Evolutionary conservation across 2,888 invertebrate genomes (phyloP).

Genomic region (Pristionchus mayeri): DNA sequence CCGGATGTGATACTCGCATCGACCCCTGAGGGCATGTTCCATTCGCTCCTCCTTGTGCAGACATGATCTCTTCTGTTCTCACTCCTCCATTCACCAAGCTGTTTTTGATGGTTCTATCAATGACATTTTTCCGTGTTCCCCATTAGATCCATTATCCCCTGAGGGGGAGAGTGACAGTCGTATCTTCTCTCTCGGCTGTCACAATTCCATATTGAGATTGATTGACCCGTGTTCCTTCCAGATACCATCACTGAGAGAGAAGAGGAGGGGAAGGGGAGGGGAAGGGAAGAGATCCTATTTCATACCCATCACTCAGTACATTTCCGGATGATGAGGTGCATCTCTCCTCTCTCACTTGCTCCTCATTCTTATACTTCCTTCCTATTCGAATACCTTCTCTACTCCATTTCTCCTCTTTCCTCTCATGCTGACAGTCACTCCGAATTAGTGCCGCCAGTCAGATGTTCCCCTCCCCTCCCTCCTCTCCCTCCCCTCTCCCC

Average conservation of each 20-base stretch:
- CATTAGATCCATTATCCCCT: constrained; percentile 11
- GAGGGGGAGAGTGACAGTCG: not conserved
- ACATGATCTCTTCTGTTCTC: too few relatives aligned
- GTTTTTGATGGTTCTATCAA: not conserved
- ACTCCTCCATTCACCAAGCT: too few relatives aligned
- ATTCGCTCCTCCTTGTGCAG: not conserved
- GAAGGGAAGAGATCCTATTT: constrained; percentile 12
- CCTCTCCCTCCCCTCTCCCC: not conserved
- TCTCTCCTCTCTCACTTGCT: constrained; percentile 2
- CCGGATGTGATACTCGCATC: constrained; percentile 6
- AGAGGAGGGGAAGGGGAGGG: constrained; percentile 40
- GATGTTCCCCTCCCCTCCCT: not conserved
- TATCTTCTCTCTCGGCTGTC: constrained; percentile 19
- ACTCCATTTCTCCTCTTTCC: not conserved
- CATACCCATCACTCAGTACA: constrained; percentile 50
- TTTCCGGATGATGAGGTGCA: constrained; percentile 47
- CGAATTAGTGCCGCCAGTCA: constrained; percentile 42
- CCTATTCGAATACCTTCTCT: not conserved
- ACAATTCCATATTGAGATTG: constrained; percentile 41
- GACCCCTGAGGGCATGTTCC: not conserved
- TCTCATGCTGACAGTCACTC: not conserved
- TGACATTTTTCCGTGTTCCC: too few relatives aligned
- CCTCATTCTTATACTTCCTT: not conserved
- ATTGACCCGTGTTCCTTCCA: constrained; percentile 48
- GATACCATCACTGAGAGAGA: constrained; percentile 48